Evolutionary conservation across 2,797 vertebrate genomes (phyloP).

Genomic region (Anableps anableps): DNA sequence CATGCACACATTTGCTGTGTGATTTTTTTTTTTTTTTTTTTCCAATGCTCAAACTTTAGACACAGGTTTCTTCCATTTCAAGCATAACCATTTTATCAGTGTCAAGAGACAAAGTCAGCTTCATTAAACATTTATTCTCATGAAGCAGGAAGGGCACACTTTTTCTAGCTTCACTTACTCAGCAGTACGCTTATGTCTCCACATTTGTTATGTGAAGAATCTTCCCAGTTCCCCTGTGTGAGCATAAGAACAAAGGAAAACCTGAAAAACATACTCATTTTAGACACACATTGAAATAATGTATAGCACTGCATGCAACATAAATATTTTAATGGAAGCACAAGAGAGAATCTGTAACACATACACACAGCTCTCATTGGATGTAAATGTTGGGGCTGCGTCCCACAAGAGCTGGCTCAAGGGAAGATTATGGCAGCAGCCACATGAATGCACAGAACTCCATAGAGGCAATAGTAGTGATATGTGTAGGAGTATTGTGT

Average conservation of each 20-base stretch:
- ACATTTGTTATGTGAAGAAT: constrained; percentile 16
- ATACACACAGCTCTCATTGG: constrained; percentile 3
- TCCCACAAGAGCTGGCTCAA: constrained; percentile 7
- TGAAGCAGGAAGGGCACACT: constrained; percentile 35
- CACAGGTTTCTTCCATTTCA: constrained; percentile 12
- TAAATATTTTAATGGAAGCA: constrained; percentile 42
- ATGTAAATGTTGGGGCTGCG: constrained; percentile 17
- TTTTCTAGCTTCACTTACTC: constrained; percentile 21
- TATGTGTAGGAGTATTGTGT: constrained; percentile 55
- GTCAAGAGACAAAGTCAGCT: constrained; percentile 55
- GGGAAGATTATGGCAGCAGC: constrained; percentile 24
- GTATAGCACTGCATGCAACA: constrained; percentile 15
- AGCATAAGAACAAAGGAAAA: background rate
- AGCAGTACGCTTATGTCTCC: constrained; percentile 16
- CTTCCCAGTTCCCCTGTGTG: background rate
- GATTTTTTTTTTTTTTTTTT: background rate
- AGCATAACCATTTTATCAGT: constrained; percentile 64
- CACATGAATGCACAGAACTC: constrained; percentile 25
- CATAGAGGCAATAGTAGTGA: constrained; percentile 8
- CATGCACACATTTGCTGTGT: background rate
- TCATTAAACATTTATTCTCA: constrained; percentile 60
- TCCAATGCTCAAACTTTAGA: background rate
- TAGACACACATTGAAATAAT: constrained; percentile 4
- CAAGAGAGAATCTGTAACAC: constrained; percentile 17
- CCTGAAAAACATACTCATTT: background rate